Evolutionary conservation across 2,797 vertebrate species (phyloP), one percentile per base, ranked within the genome.

Genomic region (Phataginus tetradactyla): DNA sequence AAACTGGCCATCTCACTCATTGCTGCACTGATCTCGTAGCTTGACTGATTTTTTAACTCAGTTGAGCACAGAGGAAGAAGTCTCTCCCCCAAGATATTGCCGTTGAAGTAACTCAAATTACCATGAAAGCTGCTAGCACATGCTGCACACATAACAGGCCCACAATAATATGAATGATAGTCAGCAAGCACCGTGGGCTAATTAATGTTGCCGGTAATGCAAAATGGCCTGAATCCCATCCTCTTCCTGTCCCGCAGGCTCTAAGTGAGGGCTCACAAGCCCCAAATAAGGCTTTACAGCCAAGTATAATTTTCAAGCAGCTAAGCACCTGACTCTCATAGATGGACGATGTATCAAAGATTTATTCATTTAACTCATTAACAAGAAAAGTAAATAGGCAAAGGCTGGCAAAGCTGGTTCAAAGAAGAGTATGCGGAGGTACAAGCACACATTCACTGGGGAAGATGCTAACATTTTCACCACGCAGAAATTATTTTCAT

Each of bases 131-230:
- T 42, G 21, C n/a, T 1, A 18, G 59, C 37, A 49, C 18, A 0
- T 3, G 11, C 5, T 1, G 2, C 12, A 9, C 12, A 21, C 15
- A 0, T 12, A n/a, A 11, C 20, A 9, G 37, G 25, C 10, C 21
- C 79, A 23, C 55, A 53, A 4, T 29, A 27, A 20, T 15, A 5
- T 14, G 32, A 37, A 32, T 2, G 5, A 42, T 49, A 20, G 14
- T 4, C 18, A 32, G 27, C 5, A 39, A 27, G 42, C 42, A 20
- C 4, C 42, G 1, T 1, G 12, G 63, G 17, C 17, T 12, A 42
- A 42, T 6, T 45, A 45, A 10, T 45, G 45, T 39, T 37, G 32
- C 25, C 21, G 29, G 8, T 7, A 15, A 8, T 7, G 81, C 45
- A 79, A 25, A 23, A 4, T 12, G 79, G 18, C 45, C 23, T 45